Evolutionary conservation across 2,888 invertebrate species (phyloP).

Genomic region (Galerucella calmariensis): DNA sequence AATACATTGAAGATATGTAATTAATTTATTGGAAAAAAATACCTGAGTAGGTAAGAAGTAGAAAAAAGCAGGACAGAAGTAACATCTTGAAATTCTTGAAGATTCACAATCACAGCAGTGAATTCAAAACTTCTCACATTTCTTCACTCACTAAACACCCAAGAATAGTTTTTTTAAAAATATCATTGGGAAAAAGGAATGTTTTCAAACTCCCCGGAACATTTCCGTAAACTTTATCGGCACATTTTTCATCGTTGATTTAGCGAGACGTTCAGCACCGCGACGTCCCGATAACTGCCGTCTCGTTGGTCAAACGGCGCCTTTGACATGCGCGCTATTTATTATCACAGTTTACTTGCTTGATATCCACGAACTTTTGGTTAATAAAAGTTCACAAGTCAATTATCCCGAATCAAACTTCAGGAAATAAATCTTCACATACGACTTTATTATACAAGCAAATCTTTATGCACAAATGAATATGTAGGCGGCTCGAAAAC

Average conservation of each 20-base stretch:
- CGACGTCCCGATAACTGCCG: constrained; percentile 52
- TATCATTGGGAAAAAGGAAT: constrained; percentile 1
- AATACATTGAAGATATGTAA: too few species aligned
- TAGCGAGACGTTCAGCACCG: constrained; percentile 50
- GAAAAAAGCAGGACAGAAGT: constrained; percentile 46
- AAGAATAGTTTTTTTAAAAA: not conserved
- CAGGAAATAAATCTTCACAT: not conserved
- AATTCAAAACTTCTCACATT: constrained; percentile 42
- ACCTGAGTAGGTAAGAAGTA: constrained; percentile 50
- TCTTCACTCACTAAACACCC: constrained; percentile 33
- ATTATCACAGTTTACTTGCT: constrained; percentile 30
- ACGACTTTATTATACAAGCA: not conserved
- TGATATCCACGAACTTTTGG: not conserved
- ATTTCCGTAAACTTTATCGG: constrained; percentile 28
- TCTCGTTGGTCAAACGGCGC: constrained; percentile 45
- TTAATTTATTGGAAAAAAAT: not conserved
- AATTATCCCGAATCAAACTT: not conserved
- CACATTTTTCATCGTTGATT: constrained; percentile 28
- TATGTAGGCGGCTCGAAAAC: too few species aligned
- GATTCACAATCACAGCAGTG: constrained; percentile 24
- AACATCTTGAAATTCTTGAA: constrained; percentile 46
- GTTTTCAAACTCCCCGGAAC: constrained; percentile 21
- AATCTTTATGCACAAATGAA: too few species aligned
- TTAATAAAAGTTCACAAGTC: not conserved
- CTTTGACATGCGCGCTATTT: constrained; percentile 51